phyloP scores from a whole-genome alignment of 2,113 vertebrate genomes.

The Empidonax alnorum region DNA sequence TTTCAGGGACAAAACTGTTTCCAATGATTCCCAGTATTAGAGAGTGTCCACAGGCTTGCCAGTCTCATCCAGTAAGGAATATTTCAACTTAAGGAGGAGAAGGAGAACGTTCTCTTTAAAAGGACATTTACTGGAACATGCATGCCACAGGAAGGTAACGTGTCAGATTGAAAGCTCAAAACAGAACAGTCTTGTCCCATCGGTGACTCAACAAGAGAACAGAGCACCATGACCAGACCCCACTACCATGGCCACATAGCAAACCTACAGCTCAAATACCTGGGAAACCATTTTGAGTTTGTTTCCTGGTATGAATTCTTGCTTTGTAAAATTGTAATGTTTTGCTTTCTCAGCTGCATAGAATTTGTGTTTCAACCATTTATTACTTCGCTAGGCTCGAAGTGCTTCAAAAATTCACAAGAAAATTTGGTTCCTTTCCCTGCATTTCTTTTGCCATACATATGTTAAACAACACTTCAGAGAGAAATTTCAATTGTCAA shows the following conservation, averaged over 20 bases:
- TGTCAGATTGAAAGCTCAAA: not conserved
- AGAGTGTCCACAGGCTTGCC: accelerated
- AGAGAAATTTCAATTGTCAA: slow-evolving; percentile 21
- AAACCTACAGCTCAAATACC: not conserved
- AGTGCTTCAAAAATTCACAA: not conserved
- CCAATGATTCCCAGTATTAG: not conserved
- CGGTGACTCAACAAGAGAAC: not conserved
- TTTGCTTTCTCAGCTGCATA: not conserved
- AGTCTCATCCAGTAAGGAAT: not conserved
- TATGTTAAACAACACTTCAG: slow-evolving; percentile 23
- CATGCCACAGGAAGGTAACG: not conserved
- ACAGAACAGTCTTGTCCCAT: not conserved
- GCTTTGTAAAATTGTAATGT: not conserved
- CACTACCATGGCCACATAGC: not conserved
- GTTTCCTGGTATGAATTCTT: not conserved
- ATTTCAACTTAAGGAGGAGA: not conserved
- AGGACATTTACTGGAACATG: not conserved
- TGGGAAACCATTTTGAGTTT: not conserved
- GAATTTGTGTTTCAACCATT: not conserved
- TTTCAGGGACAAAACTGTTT: not conserved
- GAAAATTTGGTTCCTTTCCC: not conserved
- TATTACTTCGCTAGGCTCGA: not conserved
- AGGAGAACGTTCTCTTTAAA: not conserved
- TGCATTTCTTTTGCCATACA: not conserved
- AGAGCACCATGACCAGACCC: not conserved